phyloP scores from a whole-genome alignment of 2,888 invertebrate genomes.

The Emesis furor region DNA sequence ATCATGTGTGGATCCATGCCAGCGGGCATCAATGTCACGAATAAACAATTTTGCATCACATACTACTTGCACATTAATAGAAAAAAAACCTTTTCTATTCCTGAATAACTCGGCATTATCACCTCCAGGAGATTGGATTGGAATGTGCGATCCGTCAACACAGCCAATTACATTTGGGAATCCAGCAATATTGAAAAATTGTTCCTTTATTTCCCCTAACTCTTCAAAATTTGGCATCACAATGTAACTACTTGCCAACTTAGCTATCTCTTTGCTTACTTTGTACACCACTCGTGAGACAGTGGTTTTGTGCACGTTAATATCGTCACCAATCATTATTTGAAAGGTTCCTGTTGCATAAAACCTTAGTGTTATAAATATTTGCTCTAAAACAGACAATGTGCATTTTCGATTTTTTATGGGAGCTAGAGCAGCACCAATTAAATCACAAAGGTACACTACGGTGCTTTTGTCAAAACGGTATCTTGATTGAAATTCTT shows the following conservation, averaged over 20 bases:
- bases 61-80: slow-evolving; percentile 48
- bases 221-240: too few relatives aligned
- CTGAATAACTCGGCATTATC: slow-evolving; percentile 49
- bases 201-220: too few relatives aligned
- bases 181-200: slow-evolving; percentile 38
- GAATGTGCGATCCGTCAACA: slow-evolving; percentile 50
- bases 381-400: slow-evolving; percentile 25
- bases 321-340: slow-evolving; percentile 36
- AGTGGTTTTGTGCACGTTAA: slow-evolving; percentile 44
- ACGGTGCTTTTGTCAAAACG: slow-evolving; percentile 37
- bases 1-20: slow-evolving; percentile 50
- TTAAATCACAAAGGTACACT: slow-evolving; percentile 12
- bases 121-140: slow-evolving; percentile 47
- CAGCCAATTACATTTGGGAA: slow-evolving; percentile 62
- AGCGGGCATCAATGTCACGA: slow-evolving; percentile 39
- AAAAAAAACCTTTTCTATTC: slow-evolving; percentile 50
- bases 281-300: slow-evolving; percentile 55
- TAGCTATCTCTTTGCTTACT: slow-evolving; percentile 33
- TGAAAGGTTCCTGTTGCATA: slow-evolving; percentile 39
- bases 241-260: too few relatives aligned
- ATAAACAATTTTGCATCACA: slow-evolving; percentile 43
- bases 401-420: slow-evolving; percentile 17
- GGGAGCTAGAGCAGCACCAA: slow-evolving; percentile 28
- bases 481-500: slow-evolving; percentile 25
- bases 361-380: slow-evolving; percentile 18